These are phyloP conservation scores for Acanthosepion lycidas DNA, from an alignment of 2,888 invertebrate species.

Conservation along the genomic window DNA sequence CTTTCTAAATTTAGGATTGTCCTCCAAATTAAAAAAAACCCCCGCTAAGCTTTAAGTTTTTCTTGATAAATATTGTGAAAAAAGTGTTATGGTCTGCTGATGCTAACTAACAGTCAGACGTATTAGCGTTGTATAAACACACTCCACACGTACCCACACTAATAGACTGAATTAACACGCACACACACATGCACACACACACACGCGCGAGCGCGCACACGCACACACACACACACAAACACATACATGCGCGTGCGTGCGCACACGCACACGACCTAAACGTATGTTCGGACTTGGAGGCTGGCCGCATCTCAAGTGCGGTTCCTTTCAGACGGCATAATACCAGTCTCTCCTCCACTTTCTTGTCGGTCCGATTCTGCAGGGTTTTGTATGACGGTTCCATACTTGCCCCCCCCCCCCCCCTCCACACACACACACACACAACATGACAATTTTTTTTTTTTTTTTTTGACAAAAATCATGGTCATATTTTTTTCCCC, in stretches of 20 bases:
- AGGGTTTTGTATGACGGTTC: background rate
- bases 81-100: too few relatives aligned
- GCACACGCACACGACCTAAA: background rate
- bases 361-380: background rate
- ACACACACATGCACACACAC: too few relatives aligned
- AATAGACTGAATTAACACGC: too few relatives aligned
- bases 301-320: background rate
- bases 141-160: too few relatives aligned
- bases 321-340: background rate
- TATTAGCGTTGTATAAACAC: too few relatives aligned
- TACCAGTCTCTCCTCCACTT: background rate
- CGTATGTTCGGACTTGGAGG: background rate
- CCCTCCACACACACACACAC: too few relatives aligned
- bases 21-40: too few relatives aligned
- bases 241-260: rapidly evolving
- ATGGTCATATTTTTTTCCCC: background rate
- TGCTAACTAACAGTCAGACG: too few relatives aligned
- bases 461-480: background rate
- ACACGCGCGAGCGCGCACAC: background rate
- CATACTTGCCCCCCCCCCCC: background rate
- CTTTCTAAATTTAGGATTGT: too few relatives aligned
- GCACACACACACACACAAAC: background rate
- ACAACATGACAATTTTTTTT: background rate
- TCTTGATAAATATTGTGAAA: too few relatives aligned
- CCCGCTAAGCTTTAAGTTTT: too few relatives aligned